These are phyloP conservation scores for Augiades crinisus DNA, from an alignment of 2,888 invertebrate genomes.

Conservation along the genomic window DNA sequence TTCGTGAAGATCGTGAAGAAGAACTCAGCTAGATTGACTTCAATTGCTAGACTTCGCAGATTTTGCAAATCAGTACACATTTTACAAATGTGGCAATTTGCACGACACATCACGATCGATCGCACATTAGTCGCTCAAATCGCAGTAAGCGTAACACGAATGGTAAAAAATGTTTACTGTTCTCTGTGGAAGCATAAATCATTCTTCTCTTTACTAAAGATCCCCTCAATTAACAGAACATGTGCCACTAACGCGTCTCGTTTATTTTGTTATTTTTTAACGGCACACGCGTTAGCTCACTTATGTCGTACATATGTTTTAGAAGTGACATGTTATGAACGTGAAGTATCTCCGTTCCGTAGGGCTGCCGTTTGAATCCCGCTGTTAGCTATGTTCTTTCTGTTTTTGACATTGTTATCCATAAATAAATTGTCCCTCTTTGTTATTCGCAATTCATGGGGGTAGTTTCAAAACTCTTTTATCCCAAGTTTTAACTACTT, in stretches of 20 bases:
- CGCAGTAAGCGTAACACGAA: not conserved
- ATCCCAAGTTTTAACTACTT: constrained; percentile 8
- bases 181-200: constrained; percentile 23
- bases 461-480: constrained; percentile 32
- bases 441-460: constrained; percentile 40
- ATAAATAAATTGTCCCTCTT: constrained; percentile 45
- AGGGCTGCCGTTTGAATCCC: constrained; percentile 47
- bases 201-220: constrained; percentile 26
- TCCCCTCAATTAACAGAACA: constrained; percentile 42
- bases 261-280: constrained; percentile 40
- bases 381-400: constrained; percentile 39
- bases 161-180: constrained; percentile 1
- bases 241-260: constrained; percentile 32
- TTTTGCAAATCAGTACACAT: not conserved
- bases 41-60: too few species aligned
- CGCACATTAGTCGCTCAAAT: constrained; percentile 3
- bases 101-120: not conserved
- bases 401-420: constrained; percentile 62
- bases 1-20: too few species aligned
- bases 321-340: constrained; percentile 46
- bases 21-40: too few species aligned
- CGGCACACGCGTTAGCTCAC: constrained; percentile 39
- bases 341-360: constrained; percentile 39
- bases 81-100: not conserved
- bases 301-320: constrained; percentile 36